phyloP scores from a whole-genome alignment of 37 sponge, comb jelly and placozoan species.

The Mnemiopsis leidyi region DNA sequence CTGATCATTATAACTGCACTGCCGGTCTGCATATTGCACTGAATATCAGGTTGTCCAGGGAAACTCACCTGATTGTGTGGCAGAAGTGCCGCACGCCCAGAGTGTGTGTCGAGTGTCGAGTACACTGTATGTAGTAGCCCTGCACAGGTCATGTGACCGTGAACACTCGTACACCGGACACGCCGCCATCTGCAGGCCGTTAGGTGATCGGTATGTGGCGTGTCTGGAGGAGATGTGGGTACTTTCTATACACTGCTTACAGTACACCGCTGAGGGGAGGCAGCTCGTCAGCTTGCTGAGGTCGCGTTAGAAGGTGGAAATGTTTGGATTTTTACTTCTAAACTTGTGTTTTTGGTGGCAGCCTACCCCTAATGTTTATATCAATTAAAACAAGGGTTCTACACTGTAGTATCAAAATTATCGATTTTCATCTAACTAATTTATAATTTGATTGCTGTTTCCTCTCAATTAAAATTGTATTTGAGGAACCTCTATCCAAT shows the following conservation, averaged over 20 bases:
- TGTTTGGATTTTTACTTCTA: not conserved
- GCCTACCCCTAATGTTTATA: no score
- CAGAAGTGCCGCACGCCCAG: not conserved
- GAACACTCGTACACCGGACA: not conserved
- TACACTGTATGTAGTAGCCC: not conserved
- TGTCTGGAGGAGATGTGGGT: not conserved
- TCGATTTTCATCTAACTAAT: no score
- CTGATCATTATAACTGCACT: no score
- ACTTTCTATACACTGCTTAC: constrained; percentile 19
- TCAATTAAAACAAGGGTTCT: no score
- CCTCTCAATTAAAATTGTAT: no score
- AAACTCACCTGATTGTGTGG: not conserved
- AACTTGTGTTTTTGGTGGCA: no score
- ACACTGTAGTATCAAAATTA: no score
- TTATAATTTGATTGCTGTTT: no score
- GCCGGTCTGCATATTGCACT: not conserved
- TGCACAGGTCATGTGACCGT: not conserved
- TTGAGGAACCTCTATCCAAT: no score
- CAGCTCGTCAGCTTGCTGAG: no score
- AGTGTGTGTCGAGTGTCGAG: not conserved
- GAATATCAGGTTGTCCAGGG: not conserved
- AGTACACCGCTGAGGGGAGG: not conserved
- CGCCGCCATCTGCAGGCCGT: not conserved
- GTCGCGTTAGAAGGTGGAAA: not conserved
- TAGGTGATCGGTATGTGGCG: not conserved